Evolutionary conservation across 2,888 invertebrate species (phyloP), one percentile per base, ranked within the genome.

Genomic region (Lumbricus terrestris): DNA sequence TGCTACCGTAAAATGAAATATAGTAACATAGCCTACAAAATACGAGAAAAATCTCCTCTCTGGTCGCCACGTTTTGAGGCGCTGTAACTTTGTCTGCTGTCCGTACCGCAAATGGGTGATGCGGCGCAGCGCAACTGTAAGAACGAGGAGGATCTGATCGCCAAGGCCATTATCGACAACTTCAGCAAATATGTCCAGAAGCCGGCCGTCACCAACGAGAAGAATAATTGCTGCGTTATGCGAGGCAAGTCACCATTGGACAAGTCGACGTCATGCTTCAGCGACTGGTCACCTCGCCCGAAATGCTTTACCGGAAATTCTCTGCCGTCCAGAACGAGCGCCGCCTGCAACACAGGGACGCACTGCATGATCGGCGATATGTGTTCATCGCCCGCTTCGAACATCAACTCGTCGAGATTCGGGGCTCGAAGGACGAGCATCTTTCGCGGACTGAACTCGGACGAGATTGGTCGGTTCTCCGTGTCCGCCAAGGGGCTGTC

Each of bases 61-160:
- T n/a, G n/a, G 69, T 69, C 8, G 69, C 69, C 29, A 69, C 69
- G 69, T 69, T 69, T n/a, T 69, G 29, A 69, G 69, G 69, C 69
- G 69, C 69, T 69, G 69, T 69, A 85, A 85, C 85, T 20, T 85
- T 35, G 85, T 85, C 85, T 85, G 33, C 6, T 85, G 11, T 35
- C 20, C 34, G 69, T 69, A 8, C n/a, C n/a, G 69, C 37, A 85
- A 85, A 85, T 85, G 85, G 85, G 85, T 85, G 85, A 85, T 85
- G 35, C 37, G 34, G 85, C 23, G 23, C 34, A 85, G 85, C 20
- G 23, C 85, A 35, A 35, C 20, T 16, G 34, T 35, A 85, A 35
- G 85, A 85, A 37, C 85, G 20, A 85, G 85, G n/a, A 37, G 15
- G 85, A 85, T 34, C 5, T 85, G 18, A 85, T 85, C 37, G 35